Percentiles rank a stretch among this genome's conserved stretches.
These are phyloP conservation scores for Wiebesia pumilae DNA, from an alignment of 1,140 invertebrate species.

Conservation along the genomic window DNA sequence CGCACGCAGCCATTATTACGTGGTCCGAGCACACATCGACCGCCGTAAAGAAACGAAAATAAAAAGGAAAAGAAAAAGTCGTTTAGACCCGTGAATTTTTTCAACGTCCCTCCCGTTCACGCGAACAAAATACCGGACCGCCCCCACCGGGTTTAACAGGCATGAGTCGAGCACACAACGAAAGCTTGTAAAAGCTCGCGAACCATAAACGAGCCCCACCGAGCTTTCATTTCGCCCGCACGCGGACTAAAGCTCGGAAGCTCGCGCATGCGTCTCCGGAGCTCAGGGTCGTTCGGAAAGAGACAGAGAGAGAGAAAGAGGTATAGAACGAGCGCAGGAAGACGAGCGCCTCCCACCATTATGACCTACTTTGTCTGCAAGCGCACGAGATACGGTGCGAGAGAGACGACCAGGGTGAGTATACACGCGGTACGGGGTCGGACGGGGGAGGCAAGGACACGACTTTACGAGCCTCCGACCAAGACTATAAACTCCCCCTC, in stretches of 20 bases:
- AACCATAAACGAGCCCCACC: neutral
- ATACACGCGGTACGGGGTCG: slow-evolving; percentile 1
- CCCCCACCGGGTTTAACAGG: neutral
- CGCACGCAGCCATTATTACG: neutral
- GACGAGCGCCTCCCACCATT: slow-evolving; percentile 12
- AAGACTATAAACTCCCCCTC: slow-evolving; percentile 51
- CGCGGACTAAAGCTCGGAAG: neutral
- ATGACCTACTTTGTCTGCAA: slow-evolving; percentile 40
- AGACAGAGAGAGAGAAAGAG: no score
- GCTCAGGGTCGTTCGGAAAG: neutral
- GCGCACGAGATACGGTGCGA: slow-evolving; percentile 12
- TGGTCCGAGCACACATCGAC: neutral
- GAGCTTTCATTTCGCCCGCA: neutral
- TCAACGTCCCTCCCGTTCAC: no score
- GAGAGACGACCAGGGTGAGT: slow-evolving; percentile 38
- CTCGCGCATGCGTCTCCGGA: slow-evolving; percentile 20
- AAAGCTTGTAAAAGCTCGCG: slow-evolving; percentile 24
- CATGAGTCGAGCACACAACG: neutral
- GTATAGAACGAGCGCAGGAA: neutral
- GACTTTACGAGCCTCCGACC: slow-evolving; percentile 35
- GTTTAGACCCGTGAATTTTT: neutral
- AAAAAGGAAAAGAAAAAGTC: neutral
- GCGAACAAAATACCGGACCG: neutral
- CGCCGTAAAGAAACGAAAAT: neutral
- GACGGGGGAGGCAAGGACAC: slow-evolving; percentile 42